These are phyloP conservation scores for Enteromius unitaeniatus DNA, from an alignment of 2,797 vertebrate species.

Conservation along the genomic window DNA sequence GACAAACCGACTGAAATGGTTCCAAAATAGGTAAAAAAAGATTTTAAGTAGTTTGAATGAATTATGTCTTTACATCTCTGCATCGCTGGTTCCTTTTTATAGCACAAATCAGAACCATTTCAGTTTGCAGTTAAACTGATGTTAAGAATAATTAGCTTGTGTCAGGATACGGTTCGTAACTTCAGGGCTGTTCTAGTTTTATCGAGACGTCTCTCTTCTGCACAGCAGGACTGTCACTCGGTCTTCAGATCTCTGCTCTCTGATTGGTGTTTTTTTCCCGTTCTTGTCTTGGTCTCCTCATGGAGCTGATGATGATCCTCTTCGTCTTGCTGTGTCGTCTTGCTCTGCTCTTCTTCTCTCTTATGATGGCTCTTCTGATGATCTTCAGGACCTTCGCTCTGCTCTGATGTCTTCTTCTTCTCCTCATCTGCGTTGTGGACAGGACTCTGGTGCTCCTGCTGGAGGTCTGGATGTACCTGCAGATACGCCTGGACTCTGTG, in stretches of 20 bases:
- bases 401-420: slow-evolving; percentile 14
- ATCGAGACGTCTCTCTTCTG: slow-evolving; percentile 64
- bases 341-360: slow-evolving; percentile 29
- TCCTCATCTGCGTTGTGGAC: slow-evolving; percentile 9
- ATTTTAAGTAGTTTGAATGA: not conserved
- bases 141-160: not conserved
- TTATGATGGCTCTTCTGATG: slow-evolving; percentile 44
- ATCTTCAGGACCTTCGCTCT: not conserved
- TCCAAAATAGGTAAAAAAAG: not conserved
- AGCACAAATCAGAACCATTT: not conserved
- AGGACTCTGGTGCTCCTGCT: not conserved
- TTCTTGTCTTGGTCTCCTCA: slow-evolving; percentile 59
- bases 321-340: not conserved
- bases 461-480: slow-evolving; percentile 71
- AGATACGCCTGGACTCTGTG: slow-evolving; percentile 92
- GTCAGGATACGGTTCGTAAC: slow-evolving; percentile 3
- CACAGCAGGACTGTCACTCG: slow-evolving; percentile 68
- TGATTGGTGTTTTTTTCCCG: slow-evolving; percentile 70
- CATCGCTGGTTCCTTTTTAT: not conserved
- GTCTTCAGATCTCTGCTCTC: slow-evolving; percentile 58
- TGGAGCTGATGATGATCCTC: slow-evolving; percentile 29
- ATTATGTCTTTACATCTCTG: not conserved
- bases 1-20: not conserved
- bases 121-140: not conserved
- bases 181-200: not conserved